Percentiles rank a stretch among this genome's conserved stretches.
Evolutionary conservation across 1,140 invertebrate species (phyloP).

Genomic region (Archegozetes longisetosus): DNA sequence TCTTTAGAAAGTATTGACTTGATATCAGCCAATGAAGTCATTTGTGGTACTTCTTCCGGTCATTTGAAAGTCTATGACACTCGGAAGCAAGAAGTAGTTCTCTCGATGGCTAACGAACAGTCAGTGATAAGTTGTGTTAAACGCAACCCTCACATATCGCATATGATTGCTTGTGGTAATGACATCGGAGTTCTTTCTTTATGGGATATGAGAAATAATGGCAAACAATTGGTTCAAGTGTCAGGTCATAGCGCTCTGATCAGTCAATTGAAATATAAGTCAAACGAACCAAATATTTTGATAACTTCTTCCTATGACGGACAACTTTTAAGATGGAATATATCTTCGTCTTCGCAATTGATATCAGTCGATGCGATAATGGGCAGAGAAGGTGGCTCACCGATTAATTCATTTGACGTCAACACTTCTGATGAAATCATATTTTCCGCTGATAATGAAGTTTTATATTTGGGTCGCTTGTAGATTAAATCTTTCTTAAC

Average conservation of each 20-base stretch:
- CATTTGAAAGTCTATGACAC: conserved; percentile 13
- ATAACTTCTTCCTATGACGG: conserved; percentile 10
- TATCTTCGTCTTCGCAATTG: conserved; percentile 5
- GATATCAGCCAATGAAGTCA: conserved; percentile 11
- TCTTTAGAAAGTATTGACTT: conserved; percentile 14
- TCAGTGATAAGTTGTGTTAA: conserved; percentile 8
- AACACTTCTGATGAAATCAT: conserved; percentile 6
- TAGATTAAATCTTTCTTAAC: background rate
- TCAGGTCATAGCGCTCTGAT: conserved; percentile 8
- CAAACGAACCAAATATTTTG: conserved; percentile 5
- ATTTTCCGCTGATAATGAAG: conserved; percentile 15
- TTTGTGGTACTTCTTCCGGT: conserved; percentile 12
- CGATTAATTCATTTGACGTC: conserved; percentile 16
- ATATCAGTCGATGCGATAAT: conserved; percentile 11
- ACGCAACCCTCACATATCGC: conserved; percentile 4
- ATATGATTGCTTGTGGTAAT: conserved; percentile 17
- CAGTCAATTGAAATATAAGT: conserved; percentile 3
- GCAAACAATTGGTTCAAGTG: background rate
- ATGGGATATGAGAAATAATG: conserved; percentile 13
- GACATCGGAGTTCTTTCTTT: conserved; percentile 7
- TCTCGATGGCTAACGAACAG: conserved; percentile 2
- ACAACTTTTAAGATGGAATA: conserved; percentile 15
- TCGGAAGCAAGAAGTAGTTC: background rate
- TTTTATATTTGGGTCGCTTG: conserved; percentile 8
- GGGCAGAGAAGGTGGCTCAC: background rate